Conservation (phyloP, 2,113 vertebrate species). For the Prolemur simus region DNA sequence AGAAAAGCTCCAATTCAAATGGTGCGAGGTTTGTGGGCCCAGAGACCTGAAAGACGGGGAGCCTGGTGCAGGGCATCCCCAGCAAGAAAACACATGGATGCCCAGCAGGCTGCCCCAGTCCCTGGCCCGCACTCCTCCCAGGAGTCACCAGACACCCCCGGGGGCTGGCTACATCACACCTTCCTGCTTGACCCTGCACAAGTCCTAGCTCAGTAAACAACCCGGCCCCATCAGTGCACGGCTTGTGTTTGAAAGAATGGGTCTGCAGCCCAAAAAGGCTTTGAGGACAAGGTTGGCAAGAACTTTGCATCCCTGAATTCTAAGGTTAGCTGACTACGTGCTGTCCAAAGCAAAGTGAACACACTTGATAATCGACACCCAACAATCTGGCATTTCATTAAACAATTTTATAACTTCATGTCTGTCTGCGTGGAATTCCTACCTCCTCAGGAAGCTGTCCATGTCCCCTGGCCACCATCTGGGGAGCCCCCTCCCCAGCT, state of each 20-base stretch:
- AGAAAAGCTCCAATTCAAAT: background rate
- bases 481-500: background rate
- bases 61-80: no score
- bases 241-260: background rate
- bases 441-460: background rate
- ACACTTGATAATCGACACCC: accelerated
- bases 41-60: background rate
- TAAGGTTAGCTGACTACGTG: background rate
- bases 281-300: background rate
- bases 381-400: background rate
- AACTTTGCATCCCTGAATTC: background rate
- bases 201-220: background rate
- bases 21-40: background rate
- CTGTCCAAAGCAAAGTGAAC: background rate
- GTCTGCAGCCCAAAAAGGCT: background rate
- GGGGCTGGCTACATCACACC: background rate
- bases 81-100: background rate
- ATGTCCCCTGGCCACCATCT: background rate
- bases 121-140: background rate
- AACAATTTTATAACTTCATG: background rate
- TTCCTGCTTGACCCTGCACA: background rate
- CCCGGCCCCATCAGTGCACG: accelerated
- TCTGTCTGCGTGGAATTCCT: background rate
- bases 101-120: no score
- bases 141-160: background rate